These are phyloP conservation scores for Oreotrochilus melanogaster DNA, from an alignment of 2,113 vertebrate genomes.

Conservation along the genomic window DNA sequence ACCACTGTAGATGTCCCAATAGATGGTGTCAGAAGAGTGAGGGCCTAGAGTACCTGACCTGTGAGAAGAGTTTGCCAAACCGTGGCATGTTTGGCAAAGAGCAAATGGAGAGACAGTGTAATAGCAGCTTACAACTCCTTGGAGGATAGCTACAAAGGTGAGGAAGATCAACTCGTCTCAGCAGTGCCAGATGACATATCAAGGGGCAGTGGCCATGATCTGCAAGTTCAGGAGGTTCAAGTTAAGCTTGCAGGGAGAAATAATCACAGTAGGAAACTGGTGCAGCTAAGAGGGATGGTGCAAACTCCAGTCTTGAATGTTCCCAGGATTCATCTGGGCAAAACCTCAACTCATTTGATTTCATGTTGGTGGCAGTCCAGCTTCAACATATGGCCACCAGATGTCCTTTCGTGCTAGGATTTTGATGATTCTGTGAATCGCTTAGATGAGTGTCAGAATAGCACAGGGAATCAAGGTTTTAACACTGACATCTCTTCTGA, in stretches of 20 bases:
- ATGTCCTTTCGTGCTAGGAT: not conserved
- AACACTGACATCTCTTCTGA: not conserved
- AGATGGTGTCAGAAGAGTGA: not conserved
- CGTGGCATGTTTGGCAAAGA: not conserved
- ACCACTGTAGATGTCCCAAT: not conserved
- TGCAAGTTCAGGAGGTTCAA: not conserved
- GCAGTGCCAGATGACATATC: not conserved
- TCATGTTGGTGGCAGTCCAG: not conserved
- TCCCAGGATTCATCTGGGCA: not conserved
- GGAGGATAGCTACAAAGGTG: not conserved
- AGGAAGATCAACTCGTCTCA: not conserved
- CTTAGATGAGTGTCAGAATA: not conserved
- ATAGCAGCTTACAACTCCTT: not conserved
- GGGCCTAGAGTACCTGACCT: not conserved
- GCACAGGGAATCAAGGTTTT: not conserved
- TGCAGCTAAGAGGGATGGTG: not conserved
- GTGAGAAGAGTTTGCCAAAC: not conserved
- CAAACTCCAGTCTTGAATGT: not conserved
- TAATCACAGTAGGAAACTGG: not conserved
- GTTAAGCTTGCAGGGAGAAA: not conserved
- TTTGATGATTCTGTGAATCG: not conserved
- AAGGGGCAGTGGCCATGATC: not conserved
- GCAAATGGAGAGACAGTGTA: not conserved
- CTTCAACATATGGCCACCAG: not conserved
- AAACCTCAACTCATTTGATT: not conserved